Base-by-base conservation (phyloP, 1,140 invertebrate genomes). In the Bombyx mandarina region DNA sequence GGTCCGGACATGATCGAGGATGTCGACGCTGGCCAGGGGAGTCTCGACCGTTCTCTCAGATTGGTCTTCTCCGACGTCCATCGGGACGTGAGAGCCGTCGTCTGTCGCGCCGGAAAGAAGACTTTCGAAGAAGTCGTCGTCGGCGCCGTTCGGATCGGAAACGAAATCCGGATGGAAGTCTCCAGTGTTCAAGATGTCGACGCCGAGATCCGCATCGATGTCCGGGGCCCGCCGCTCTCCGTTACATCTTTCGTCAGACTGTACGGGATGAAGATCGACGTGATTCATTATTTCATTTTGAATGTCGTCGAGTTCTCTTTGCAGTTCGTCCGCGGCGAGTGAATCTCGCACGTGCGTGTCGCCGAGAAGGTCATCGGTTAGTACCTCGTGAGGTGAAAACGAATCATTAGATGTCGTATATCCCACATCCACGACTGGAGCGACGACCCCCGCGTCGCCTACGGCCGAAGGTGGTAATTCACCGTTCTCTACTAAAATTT, bases 401-500 rank as follows among this genome's bases (percentile, higher is more conserved):
- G 78, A 64, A n/a, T 68, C 68, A 12, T 75, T 62, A 0, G 70
- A 60, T 3, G 63, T 58, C 3, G 72, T 69, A 42, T 74, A 81
- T 8, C 71, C 68, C 6, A 66, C 61, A n/a, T 75, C 73, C 54
- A 77, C 62, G 8, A 71, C 63, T 43, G 62, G 61, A 62, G 57
- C 73, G 42, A 63, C 66, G 43, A 66, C 62, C 26, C 26, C 26
- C 6, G 67, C 65, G 42, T 77, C 79, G 22, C 65, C 79, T 45
- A 82, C 95, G 71, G 95, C 95, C 72, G 95, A 97, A 2, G 96
- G 92, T 1, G 96, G 95, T 18, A 98, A 76, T 75, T 98, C 97
- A 49, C 97, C 97, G 79, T 96, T 97, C 78, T 97, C 94, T 18
- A 98, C 97, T 0, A 98, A 89, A 69, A 98, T 98, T 75, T 98